Evolutionary conservation across 1,140 invertebrate genomes (phyloP).

Genomic region (Drosophila dunni): DNA sequence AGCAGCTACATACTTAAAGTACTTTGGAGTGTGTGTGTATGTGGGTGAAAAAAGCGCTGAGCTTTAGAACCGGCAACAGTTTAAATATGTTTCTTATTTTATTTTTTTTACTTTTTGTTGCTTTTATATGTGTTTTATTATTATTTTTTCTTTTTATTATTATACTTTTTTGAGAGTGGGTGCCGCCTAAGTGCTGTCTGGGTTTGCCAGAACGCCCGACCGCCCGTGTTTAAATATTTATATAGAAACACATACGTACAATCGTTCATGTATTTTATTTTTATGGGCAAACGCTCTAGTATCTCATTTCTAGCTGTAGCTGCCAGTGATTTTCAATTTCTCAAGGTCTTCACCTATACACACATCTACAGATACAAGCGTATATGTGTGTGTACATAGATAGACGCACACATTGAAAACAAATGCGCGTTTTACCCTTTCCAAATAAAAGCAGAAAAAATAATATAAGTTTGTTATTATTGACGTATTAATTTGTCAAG

Average conservation of each 20-base stretch:
- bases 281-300: slow-evolving; percentile 75
- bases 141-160: background rate
- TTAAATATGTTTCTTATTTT: slow-evolving; percentile 65
- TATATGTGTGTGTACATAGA: too few species aligned
- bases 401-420: slow-evolving; percentile 1
- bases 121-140: background rate
- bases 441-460: slow-evolving; percentile 37
- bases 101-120: slow-evolving; percentile 7
- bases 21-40: slow-evolving; percentile 20
- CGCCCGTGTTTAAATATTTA: slow-evolving; percentile 70
- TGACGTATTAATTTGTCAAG: slow-evolving; percentile 40
- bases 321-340: slow-evolving; percentile 72
- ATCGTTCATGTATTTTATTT: slow-evolving; percentile 59
- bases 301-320: slow-evolving; percentile 71
- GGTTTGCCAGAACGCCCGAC: slow-evolving; percentile 44
- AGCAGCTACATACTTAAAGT: slow-evolving; percentile 1
- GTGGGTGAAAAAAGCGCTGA: slow-evolving; percentile 36
- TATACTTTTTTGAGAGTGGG: slow-evolving; percentile 62
- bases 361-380: background rate
- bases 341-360: slow-evolving; percentile 68
- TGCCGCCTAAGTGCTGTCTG: slow-evolving; percentile 73
- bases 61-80: slow-evolving; percentile 65
- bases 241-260: slow-evolving; percentile 47
- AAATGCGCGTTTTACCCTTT: slow-evolving; percentile 46
- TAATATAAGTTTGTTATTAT: slow-evolving; percentile 43